A percentile compares a stretch with the other conserved stretches of the same genome.
Conservation (phyloP, 2,797 vertebrate genomes). For the Manis pentadactyla region DNA sequence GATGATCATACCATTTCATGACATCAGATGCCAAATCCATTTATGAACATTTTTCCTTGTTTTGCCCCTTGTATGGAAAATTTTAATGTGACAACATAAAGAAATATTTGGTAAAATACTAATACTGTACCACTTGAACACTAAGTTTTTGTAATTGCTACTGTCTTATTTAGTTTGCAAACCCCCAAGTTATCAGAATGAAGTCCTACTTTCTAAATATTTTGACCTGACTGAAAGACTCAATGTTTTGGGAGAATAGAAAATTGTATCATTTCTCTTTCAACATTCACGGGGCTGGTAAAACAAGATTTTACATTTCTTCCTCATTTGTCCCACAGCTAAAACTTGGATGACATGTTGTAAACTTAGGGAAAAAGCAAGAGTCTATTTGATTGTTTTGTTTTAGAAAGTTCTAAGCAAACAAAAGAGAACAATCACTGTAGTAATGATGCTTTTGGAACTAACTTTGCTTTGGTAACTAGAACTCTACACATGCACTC, state of each 20-base stretch:
- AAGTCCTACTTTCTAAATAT: slow-evolving; percentile 49
- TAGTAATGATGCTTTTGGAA: neutral
- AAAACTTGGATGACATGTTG: neutral
- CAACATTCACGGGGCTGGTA: neutral
- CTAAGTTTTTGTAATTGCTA: slow-evolving; percentile 26
- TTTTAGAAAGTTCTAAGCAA: slow-evolving; percentile 25
- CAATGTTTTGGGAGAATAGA: neutral
- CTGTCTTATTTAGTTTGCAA: slow-evolving; percentile 56
- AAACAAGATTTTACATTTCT: neutral
- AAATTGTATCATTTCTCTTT: neutral
- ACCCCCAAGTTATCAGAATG: slow-evolving; percentile 14
- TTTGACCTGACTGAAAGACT: slow-evolving; percentile 16
- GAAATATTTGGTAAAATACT: neutral
- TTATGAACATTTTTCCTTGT: neutral
- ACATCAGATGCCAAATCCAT: slow-evolving; percentile 32
- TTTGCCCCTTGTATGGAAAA: neutral
- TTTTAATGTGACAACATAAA: slow-evolving; percentile 19
- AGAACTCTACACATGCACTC: neutral
- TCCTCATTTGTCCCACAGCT: slow-evolving; percentile 1
- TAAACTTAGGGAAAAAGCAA: slow-evolving; percentile 31
- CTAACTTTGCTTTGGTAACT: neutral
- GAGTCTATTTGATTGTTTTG: neutral
- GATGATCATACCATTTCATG: neutral
- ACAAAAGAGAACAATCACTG: neutral
- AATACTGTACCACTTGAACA: neutral